These are phyloP conservation scores for Ia io DNA, from an alignment of 2,113 vertebrate genomes.

Conservation along the genomic window DNA sequence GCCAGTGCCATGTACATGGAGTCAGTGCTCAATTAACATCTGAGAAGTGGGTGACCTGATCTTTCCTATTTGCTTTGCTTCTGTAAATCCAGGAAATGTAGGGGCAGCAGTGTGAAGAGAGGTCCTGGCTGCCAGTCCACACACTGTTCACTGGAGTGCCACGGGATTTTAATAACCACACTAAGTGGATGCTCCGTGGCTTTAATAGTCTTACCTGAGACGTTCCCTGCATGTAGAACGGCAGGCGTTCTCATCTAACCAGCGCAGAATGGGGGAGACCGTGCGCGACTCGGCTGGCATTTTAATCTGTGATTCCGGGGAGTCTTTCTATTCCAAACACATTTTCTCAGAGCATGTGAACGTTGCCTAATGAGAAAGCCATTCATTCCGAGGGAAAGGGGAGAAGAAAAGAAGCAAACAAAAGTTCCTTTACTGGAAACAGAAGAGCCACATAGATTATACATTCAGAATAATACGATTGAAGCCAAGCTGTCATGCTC, in stretches of 20 bases:
- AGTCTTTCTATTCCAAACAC: conserved; percentile 47
- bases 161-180: neutral
- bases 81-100: neutral
- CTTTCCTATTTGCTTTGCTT: neutral
- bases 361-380: conserved; percentile 60
- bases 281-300: neutral
- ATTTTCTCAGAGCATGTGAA: conserved; percentile 61
- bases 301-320: conserved; percentile 33
- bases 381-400: conserved; percentile 48
- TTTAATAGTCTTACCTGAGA: conserved; percentile 53
- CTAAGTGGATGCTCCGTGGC: neutral
- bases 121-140: neutral
- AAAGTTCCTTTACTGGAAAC: conserved; percentile 61
- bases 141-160: neutral
- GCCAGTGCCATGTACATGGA: neutral
- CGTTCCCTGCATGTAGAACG: neutral
- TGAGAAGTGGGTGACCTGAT: neutral
- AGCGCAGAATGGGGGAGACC: neutral
- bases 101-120: neutral
- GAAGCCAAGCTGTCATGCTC: conserved; percentile 36
- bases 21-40: neutral
- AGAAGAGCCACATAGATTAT: conserved; percentile 53
- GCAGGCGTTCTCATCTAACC: conserved; percentile 10
- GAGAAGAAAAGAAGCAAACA: conserved; percentile 44
- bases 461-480: conserved; percentile 52